phyloP scores from a whole-genome alignment of 2,888 invertebrate species.

The Girardia tigrina region DNA sequence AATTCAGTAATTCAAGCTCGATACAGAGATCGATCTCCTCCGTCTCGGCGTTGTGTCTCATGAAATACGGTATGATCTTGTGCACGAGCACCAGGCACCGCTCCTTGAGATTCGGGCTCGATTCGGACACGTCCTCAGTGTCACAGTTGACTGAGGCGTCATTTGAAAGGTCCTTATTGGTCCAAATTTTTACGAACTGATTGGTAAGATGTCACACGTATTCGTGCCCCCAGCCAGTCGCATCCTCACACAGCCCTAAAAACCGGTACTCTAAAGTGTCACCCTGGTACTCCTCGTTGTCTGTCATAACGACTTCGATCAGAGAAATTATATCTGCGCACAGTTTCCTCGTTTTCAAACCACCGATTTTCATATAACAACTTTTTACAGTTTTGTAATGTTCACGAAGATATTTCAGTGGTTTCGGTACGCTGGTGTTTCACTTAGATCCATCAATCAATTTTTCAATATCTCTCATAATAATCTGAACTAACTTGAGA shows the following conservation, averaged over 20 bases:
- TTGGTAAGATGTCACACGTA: slow-evolving; percentile 77
- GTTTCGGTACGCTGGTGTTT: slow-evolving; percentile 98
- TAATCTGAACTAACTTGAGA: too few relatives aligned
- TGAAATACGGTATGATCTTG: slow-evolving; percentile 80
- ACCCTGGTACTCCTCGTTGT: slow-evolving; percentile 62
- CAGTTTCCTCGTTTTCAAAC: slow-evolving; percentile 59
- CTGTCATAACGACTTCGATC: slow-evolving; percentile 72
- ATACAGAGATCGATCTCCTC: slow-evolving; percentile 94
- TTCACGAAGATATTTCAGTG: slow-evolving; percentile 79
- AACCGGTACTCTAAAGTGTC: slow-evolving; percentile 67
- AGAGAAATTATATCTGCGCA: slow-evolving; percentile 96
- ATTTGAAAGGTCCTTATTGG: slow-evolving; percentile 40
- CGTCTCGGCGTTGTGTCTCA: slow-evolving; percentile 92
- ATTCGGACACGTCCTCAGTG: too few relatives aligned
- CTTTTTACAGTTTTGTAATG: slow-evolving; percentile 76
- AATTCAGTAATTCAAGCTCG: slow-evolving; percentile 80
- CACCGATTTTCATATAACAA: slow-evolving; percentile 67
- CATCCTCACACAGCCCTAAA: slow-evolving; percentile 64
- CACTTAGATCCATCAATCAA: too few relatives aligned
- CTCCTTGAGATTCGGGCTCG: too few relatives aligned
- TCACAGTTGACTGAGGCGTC: background rate
- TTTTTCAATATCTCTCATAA: too few relatives aligned
- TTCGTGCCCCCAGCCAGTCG: slow-evolving; percentile 98
- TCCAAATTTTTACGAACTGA: slow-evolving; percentile 75
- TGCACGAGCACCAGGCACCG: slow-evolving; percentile 63